Conservation (phyloP, 1,140 invertebrate genomes). For the Amyelois transitella region DNA sequence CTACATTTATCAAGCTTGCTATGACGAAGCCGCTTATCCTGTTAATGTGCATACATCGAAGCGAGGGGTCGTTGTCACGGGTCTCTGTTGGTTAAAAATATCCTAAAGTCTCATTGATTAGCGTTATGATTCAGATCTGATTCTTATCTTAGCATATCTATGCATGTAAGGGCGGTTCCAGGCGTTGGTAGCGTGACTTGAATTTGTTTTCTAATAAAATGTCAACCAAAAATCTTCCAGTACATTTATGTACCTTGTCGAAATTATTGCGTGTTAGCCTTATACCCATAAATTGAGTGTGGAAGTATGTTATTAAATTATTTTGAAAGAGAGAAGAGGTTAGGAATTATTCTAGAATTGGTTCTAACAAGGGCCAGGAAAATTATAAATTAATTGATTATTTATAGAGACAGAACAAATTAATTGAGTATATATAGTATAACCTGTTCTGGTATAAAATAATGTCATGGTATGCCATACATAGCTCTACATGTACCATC, state of each 20-base stretch:
- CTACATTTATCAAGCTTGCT: constrained; percentile 15
- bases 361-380: no score
- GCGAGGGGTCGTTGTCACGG: constrained; percentile 27
- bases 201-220: not conserved
- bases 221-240: not conserved
- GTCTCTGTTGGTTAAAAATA: constrained; percentile 35
- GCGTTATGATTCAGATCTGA: not conserved
- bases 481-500: not conserved
- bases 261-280: not conserved
- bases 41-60: constrained; percentile 16
- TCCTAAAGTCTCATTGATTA: constrained; percentile 16
- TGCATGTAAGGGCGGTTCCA: constrained; percentile 33
- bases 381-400: no score
- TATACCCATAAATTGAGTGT: no score
- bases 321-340: not conserved
- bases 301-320: no score
- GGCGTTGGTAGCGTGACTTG: constrained; percentile 4
- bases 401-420: no score
- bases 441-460: not conserved
- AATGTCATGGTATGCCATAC: not conserved
- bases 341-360: not conserved
- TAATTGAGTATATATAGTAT: not conserved
- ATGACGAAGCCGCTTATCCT: constrained; percentile 48
- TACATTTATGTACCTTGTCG: no score
- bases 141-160: not conserved